A percentile compares a stretch with the other conserved stretches of the same genome.
These are phyloP conservation scores for Rousettus leschenaultii DNA, from an alignment of 2,113 vertebrate species.

Conservation along the genomic window DNA sequence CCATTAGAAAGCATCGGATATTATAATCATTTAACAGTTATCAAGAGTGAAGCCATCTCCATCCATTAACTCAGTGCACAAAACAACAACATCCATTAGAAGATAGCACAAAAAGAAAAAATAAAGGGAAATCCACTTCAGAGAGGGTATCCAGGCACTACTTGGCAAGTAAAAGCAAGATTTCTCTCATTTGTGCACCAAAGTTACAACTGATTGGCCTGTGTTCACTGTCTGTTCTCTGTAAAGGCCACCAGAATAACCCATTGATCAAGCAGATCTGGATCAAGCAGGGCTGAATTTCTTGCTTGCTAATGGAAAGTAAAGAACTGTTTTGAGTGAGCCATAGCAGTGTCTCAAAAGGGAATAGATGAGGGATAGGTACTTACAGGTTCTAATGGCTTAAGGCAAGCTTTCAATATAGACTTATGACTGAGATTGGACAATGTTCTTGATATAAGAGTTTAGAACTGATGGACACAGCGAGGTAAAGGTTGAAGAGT, in stretches of 20 bases:
- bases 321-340: neutral
- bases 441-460: neutral
- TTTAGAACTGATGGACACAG: neutral
- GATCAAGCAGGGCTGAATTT: neutral
- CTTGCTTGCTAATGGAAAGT: neutral
- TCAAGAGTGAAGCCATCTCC: conserved; percentile 30
- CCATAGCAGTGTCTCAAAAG: neutral
- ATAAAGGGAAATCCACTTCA: neutral
- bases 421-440: neutral
- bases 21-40: conserved; percentile 32
- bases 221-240: neutral
- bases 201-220: neutral
- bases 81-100: conserved; percentile 26
- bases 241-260: neutral
- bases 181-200: neutral
- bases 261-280: neutral
- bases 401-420: neutral
- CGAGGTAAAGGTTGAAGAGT: neutral
- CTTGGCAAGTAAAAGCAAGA: neutral
- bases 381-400: neutral
- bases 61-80: conserved; percentile 4
- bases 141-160: neutral
- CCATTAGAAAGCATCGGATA: conserved; percentile 7
- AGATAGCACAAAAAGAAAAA: neutral
- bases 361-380: neutral